Percentiles rank a stretch among this genome's conserved stretches.
Conservation (phyloP, 2,797 vertebrate genomes). For the Sebastes alutus region DNA sequence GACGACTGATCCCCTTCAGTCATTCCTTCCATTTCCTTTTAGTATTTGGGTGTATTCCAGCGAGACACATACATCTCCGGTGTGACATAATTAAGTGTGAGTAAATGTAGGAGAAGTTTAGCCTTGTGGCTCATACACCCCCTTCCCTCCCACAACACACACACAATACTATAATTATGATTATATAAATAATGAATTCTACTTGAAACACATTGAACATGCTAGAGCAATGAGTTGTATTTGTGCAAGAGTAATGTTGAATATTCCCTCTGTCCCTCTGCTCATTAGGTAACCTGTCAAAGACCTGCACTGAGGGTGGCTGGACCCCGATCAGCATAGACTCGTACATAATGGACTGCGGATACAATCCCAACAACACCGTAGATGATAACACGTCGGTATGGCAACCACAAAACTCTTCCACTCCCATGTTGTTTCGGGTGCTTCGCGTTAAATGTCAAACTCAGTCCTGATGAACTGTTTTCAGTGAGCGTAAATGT, state of each 20-base stretch:
- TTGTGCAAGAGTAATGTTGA: neutral
- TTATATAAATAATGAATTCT: neutral
- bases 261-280: conserved; percentile 12
- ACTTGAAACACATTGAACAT: neutral
- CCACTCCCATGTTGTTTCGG: neutral
- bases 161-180: neutral
- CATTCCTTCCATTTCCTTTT: conserved; percentile 53
- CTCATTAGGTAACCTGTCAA: conserved; percentile 89
- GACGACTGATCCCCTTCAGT: conserved; percentile 50
- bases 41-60: conserved; percentile 49
- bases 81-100: conserved; percentile 40
- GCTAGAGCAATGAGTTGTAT: neutral
- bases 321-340: conserved; percentile 84
- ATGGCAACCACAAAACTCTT: neutral
- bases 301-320: conserved; percentile 86
- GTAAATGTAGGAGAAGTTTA: conserved; percentile 22
- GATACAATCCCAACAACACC: conserved; percentile 82
- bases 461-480: neutral
- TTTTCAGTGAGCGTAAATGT: conserved; percentile 10
- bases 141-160: neutral
- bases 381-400: conserved; percentile 62
- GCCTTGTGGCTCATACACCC: conserved; percentile 2
- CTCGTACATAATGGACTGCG: conserved; percentile 84
- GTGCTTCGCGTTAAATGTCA: neutral
- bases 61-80: conserved; percentile 36